These are phyloP conservation scores for Alca torda DNA, from an alignment of 2,797 vertebrate species.

Conservation along the genomic window DNA sequence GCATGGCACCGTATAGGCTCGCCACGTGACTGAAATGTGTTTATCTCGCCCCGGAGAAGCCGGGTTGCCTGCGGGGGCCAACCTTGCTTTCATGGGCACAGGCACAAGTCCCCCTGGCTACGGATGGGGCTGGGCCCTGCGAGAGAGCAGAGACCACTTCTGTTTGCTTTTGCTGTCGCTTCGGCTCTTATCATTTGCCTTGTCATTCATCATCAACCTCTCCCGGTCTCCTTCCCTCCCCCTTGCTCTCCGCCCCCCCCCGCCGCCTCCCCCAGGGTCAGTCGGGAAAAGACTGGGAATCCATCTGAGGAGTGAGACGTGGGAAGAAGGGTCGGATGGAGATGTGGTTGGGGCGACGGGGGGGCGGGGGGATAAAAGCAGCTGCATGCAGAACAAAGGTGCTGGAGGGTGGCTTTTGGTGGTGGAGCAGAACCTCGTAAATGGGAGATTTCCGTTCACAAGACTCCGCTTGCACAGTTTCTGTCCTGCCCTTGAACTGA, in stretches of 20 bases:
- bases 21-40: constrained; percentile 59
- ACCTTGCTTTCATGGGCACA: neutral
- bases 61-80: constrained; percentile 4
- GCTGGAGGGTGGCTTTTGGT: constrained; percentile 65
- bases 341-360: neutral
- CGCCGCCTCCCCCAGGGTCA: neutral
- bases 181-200: constrained; percentile 52
- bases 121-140: neutral
- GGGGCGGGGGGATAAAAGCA: constrained; percentile 26
- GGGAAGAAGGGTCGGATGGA: constrained; percentile 26
- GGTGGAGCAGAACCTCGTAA: constrained; percentile 72
- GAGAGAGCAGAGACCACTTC: constrained; percentile 12
- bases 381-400: constrained; percentile 63
- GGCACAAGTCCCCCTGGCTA: neutral
- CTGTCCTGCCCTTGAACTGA: constrained; percentile 83
- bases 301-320: neutral
- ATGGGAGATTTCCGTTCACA: constrained; percentile 78
- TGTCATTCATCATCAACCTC: constrained; percentile 40
- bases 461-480: constrained; percentile 74
- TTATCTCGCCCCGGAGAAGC: constrained; percentile 55
- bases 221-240: neutral
- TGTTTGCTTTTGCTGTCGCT: constrained; percentile 50
- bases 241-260: neutral
- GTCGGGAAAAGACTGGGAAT: constrained; percentile 13
- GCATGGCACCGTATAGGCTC: constrained; percentile 33